These are phyloP conservation scores for Cataglyphis rosenhaueri DNA, from an alignment of 2,888 invertebrate genomes.

Conservation along the genomic window DNA sequence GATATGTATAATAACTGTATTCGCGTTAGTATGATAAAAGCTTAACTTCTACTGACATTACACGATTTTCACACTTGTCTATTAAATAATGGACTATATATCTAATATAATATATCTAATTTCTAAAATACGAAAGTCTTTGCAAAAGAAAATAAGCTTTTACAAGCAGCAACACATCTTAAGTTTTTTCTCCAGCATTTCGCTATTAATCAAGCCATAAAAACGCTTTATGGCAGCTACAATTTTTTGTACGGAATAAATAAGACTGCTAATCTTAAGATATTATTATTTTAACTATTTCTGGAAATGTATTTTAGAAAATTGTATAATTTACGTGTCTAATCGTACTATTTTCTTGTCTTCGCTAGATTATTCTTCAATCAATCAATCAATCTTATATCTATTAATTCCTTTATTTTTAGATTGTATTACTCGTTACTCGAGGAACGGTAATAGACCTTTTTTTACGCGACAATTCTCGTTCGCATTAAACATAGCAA, in stretches of 20 bases:
- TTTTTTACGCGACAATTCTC: not conserved
- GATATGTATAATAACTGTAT: not conserved
- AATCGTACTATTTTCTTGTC: not conserved
- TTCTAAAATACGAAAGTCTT: not conserved
- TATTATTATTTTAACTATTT: not conserved
- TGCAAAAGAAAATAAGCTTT: not conserved
- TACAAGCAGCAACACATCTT: slow-evolving; percentile 7
- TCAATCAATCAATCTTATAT: slow-evolving; percentile 2
- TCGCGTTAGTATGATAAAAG: not conserved
- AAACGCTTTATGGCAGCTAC: not conserved
- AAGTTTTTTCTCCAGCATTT: not conserved
- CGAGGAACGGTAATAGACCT: not conserved
- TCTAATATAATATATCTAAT: not conserved
- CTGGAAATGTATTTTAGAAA: not conserved
- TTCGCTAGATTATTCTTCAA: not conserved
- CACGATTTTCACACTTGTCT: not conserved
- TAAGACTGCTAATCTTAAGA: slow-evolving; percentile 1
- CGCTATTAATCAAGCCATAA: not conserved
- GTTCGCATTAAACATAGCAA: not conserved
- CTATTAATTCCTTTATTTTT: not conserved
- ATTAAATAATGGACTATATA: not conserved
- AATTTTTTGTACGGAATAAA: slow-evolving; percentile 27
- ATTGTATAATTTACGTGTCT: not conserved
- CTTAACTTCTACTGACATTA: not conserved
- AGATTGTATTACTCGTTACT: not conserved